Base-by-base conservation (phyloP, 2,888 invertebrate genomes). In the Dryobotodes eremita region DNA sequence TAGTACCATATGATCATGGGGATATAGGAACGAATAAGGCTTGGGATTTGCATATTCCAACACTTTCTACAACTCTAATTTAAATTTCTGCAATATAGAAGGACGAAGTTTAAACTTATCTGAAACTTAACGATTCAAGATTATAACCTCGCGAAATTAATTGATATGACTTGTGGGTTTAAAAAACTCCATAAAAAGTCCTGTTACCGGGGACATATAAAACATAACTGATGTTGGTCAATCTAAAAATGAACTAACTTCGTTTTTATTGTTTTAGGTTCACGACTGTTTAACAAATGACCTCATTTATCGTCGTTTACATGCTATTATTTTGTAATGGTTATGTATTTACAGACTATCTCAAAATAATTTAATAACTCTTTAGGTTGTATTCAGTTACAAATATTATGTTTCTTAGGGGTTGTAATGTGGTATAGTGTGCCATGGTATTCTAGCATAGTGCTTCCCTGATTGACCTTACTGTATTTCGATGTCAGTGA, bases 261-360 rank as follows among this genome's bases (percentile, higher is more conserved):
- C 17, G 17, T 69, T 76, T 71, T 84, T 82, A 78, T 84, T 84
- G 84, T 84, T 84, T 85, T 85, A 85, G 85, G 66, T 85, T 75
- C 23, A 42, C 55, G 20, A 64, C 26, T 57, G 66, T 61, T 46
- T 85, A 53, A 23, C 48, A 62, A 65, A 85, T 82, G 26, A 68
- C 48, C 48, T 73, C 50, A 23, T 72, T 53, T 70, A n/a, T 66
- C 79, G 65, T 61, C 61, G 26, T 59, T 75, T 82, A 72, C 69
- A 48, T 76, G 78, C 46, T 42, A 84, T 55, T 50, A 31, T 61
- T 68, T 78, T 82, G 48, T 75, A 70, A 83, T 69, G 64, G 62
- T 75, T 79, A 62, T 55, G 50, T 61, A 74, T 71, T 62, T 46
- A 68, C 46, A 71, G 26, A 77, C 20, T 62, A 73, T 71, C 46